Evolutionary conservation across 2,113 vertebrate genomes (phyloP).

Genomic region (Hippocampus mohnikei): DNA sequence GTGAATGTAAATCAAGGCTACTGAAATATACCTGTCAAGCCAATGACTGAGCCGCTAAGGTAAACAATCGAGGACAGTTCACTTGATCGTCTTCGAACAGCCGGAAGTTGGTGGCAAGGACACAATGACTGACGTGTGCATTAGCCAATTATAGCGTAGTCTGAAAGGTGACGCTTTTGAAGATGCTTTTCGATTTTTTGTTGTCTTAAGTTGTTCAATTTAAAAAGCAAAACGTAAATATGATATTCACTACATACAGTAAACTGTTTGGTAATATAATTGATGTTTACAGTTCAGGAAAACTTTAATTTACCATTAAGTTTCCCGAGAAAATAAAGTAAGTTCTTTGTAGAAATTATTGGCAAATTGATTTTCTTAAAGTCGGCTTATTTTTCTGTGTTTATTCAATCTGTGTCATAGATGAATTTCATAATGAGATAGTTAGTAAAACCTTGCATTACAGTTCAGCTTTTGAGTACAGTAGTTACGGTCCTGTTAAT

Average conservation of each 20-base stretch:
- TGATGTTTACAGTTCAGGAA: neutral
- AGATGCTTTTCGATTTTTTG: neutral
- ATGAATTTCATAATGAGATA: neutral
- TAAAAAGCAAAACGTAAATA: neutral
- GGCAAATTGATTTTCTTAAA: too few species aligned
- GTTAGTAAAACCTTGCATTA: neutral
- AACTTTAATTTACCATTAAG: too few species aligned
- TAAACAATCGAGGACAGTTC: slow-evolving; percentile 44
- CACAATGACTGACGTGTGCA: slow-evolving; percentile 44
- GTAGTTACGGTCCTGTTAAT: neutral
- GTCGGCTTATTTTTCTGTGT: too few species aligned
- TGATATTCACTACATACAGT: neutral
- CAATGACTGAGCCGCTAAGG: slow-evolving; percentile 14
- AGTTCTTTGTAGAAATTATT: too few species aligned
- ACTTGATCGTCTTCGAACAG: slow-evolving; percentile 7
- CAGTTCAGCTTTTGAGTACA: neutral
- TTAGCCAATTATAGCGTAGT: slow-evolving; percentile 44
- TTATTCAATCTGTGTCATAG: too few species aligned
- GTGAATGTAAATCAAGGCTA: neutral
- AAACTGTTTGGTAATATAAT: neutral
- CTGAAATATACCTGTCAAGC: slow-evolving; percentile 44
- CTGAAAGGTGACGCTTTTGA: neutral
- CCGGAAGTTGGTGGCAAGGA: slow-evolving; percentile 65
- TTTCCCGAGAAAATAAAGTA: too few species aligned
- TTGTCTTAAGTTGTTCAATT: neutral